These are phyloP conservation scores for Pangasius krempfi DNA, from an alignment of 2,797 vertebrate species.

Conservation along the genomic window DNA sequence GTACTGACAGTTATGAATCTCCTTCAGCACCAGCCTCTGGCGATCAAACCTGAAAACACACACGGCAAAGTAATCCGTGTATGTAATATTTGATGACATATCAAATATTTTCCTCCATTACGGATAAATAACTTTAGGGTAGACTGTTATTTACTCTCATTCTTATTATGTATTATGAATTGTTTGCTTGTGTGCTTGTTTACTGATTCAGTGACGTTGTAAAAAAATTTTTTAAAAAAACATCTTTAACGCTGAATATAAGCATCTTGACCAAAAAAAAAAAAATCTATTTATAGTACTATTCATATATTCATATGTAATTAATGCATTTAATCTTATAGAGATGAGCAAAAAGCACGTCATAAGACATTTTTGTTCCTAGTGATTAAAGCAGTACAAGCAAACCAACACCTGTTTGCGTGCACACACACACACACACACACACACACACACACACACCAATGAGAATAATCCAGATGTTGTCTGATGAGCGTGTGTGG, in stretches of 20 bases:
- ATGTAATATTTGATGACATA: too few relatives aligned
- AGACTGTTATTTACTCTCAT: background rate
- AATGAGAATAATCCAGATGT: conserved; percentile 79
- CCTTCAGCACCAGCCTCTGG: conserved; percentile 89
- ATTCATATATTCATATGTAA: background rate
- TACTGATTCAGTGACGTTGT: background rate
- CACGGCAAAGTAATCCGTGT: background rate
- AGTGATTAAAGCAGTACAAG: background rate
- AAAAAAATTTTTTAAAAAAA: conserved; percentile 1
- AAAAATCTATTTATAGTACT: background rate
- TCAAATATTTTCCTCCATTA: conserved; percentile 1
- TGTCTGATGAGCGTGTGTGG: conserved; percentile 81
- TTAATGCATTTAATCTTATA: background rate
- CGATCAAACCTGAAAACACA: conserved; percentile 88
- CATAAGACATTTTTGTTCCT: background rate
- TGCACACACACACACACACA: conserved; percentile 56
- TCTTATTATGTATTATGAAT: background rate
- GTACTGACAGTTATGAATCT: conserved; percentile 89
- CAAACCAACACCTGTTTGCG: background rate
- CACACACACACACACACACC: conserved; percentile 62
- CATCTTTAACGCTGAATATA: background rate
- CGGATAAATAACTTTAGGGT: background rate
- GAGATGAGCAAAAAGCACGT: background rate
- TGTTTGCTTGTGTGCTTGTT: background rate
- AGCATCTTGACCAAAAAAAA: background rate